Conservation (phyloP, 2,888 invertebrate species). For the Calameuta idolon region DNA sequence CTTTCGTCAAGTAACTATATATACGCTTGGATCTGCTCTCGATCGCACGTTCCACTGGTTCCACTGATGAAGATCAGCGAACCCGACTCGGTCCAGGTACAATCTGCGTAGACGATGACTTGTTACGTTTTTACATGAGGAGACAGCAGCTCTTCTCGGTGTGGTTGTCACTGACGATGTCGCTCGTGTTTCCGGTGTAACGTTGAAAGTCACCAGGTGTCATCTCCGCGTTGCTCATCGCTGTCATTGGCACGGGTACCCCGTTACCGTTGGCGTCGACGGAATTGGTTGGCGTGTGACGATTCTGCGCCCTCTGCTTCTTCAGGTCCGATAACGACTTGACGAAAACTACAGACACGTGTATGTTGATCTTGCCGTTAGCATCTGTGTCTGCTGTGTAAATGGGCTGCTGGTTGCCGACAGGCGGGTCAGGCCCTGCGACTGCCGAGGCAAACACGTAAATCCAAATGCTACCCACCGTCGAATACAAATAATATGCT, state of each 20-base stretch:
- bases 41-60: too few species aligned
- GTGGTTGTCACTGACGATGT: constrained; percentile 80
- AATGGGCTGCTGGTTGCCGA: constrained; percentile 61
- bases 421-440: constrained; percentile 59
- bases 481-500: too few species aligned
- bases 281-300: constrained; percentile 73
- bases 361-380: constrained; percentile 90
- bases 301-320: constrained; percentile 88
- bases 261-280: constrained; percentile 67
- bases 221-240: constrained; percentile 60
- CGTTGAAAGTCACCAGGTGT: constrained; percentile 68
- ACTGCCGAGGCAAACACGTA: constrained; percentile 63
- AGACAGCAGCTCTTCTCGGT: constrained; percentile 79
- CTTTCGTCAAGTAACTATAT: too few species aligned
- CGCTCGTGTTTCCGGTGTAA: constrained; percentile 80
- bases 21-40: too few species aligned
- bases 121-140: constrained; percentile 72
- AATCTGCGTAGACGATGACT: too few species aligned
- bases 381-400: constrained; percentile 78
- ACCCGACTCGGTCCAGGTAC: too few species aligned
- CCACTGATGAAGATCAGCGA: too few species aligned
- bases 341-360: constrained; percentile 85
- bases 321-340: constrained; percentile 93
- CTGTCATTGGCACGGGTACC: constrained; percentile 66
- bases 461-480: constrained; percentile 52